phyloP scores from a whole-genome alignment of 2,113 vertebrate genomes.

The Clinocottus analis region DNA sequence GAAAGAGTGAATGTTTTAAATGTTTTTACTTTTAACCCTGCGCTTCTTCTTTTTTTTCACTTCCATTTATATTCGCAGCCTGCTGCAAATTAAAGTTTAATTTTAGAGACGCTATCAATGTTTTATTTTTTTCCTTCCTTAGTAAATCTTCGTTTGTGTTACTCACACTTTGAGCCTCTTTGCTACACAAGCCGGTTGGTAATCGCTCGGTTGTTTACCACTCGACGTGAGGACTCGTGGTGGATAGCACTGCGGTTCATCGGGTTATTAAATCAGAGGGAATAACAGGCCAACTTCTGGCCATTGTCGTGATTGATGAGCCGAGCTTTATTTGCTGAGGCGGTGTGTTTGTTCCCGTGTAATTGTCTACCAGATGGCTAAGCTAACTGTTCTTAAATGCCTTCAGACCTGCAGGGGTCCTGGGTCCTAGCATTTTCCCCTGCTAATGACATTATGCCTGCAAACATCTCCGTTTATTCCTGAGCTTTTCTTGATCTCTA shows the following conservation, averaged over 20 bases:
- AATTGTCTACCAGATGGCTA: conserved; percentile 89
- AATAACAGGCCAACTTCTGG: conserved; percentile 82
- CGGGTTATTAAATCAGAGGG: conserved; percentile 84
- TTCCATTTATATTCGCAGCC: conserved; percentile 25
- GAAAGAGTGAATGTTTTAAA: conserved; percentile 86
- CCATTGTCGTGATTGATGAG: conserved; percentile 87
- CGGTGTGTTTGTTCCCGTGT: conserved; percentile 86
- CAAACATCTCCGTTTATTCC: conserved; percentile 62
- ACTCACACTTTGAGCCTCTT: conserved; percentile 16
- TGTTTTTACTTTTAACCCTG: conserved; percentile 71
- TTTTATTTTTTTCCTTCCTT: neutral
- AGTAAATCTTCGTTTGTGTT: neutral
- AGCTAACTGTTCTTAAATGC: conserved; percentile 87
- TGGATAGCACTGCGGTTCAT: conserved; percentile 74
- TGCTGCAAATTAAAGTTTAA: conserved; percentile 38
- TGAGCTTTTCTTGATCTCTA: conserved; percentile 55
- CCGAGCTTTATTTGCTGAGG: conserved; percentile 87
- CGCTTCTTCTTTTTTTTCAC: conserved; percentile 42
- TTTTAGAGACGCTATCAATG: conserved; percentile 28
- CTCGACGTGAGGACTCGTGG: conserved; percentile 46
- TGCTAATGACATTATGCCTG: conserved; percentile 75
- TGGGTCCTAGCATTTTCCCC: conserved; percentile 75
- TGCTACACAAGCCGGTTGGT: conserved; percentile 3
- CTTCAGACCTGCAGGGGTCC: conserved; percentile 81
- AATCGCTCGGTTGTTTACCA: conserved; percentile 37